phyloP scores from a whole-genome alignment of 2,113 vertebrate genomes.

The Rissa tridactyla region DNA sequence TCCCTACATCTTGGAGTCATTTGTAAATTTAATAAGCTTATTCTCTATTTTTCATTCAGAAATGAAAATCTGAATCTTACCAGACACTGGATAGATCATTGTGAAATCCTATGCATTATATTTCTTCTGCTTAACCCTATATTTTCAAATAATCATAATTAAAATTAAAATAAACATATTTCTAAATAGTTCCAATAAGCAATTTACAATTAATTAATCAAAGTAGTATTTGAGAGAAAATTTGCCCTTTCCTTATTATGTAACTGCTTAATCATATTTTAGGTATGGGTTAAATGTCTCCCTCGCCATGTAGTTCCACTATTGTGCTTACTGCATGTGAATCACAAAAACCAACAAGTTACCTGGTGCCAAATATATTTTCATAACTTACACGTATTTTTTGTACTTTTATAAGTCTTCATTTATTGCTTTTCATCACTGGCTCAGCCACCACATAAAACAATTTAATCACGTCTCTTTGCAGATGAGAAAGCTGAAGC shows the following conservation, averaged over 20 bases:
- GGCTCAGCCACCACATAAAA: neutral
- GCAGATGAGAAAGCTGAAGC: neutral
- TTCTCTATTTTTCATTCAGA: neutral
- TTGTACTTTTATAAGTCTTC: neutral
- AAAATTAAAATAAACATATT: neutral
- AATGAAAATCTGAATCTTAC: neutral
- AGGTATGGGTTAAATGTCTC: neutral
- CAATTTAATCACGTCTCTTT: neutral
- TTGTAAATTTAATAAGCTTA: neutral
- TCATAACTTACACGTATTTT: neutral
- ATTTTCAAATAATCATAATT: neutral
- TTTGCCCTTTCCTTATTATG: neutral
- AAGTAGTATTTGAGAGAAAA: slow-evolving; percentile 3
- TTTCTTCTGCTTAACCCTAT: neutral
- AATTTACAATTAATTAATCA: slow-evolving; percentile 22
- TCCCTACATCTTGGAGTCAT: neutral
- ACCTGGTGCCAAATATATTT: neutral
- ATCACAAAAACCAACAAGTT: neutral
- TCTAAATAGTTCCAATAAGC: neutral
- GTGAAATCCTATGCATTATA: neutral
- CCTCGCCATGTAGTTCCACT: neutral
- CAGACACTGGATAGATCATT: neutral
- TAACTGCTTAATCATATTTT: slow-evolving; percentile 12
- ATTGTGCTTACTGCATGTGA: neutral
- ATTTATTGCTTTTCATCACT: neutral